A percentile compares a stretch with the other conserved stretches of the same genome.
Evolutionary conservation across 1,140 invertebrate species (phyloP).

Genomic region (Chironomus tepperi): DNA sequence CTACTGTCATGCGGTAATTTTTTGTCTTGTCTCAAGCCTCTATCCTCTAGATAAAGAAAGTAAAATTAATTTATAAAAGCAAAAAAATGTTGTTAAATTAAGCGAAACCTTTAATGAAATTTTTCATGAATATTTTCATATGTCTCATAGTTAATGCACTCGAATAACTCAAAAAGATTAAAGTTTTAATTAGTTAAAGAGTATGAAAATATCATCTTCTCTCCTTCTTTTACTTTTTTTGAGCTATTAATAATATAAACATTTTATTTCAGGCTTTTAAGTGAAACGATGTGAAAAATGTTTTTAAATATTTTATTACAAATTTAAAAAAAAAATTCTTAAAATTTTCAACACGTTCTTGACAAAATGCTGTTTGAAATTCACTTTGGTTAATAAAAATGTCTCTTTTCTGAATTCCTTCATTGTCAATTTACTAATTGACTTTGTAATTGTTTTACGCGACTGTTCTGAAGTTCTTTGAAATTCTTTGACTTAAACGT

Average conservation of each 20-base stretch:
- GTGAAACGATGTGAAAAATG: constrained; percentile 12
- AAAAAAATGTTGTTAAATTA: too few species aligned
- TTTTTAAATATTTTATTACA: background rate
- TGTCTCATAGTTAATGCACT: background rate
- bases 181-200: background rate
- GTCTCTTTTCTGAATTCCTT: background rate
- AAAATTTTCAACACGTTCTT: background rate
- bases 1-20: too few species aligned
- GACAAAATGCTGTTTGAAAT: background rate
- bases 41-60: too few species aligned
- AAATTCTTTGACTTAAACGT: too few species aligned
- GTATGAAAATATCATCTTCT: background rate
- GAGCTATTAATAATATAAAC: constrained; percentile 15
- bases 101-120: too few species aligned
- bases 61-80: too few species aligned
- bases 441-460: too few species aligned
- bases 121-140: background rate
- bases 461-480: too few species aligned
- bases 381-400: background rate
- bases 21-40: too few species aligned
- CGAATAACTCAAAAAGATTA: background rate
- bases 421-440: background rate
- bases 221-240: background rate
- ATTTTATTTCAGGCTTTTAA: background rate
- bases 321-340: too few species aligned